Conservation (phyloP, 2,113 vertebrate genomes). For the Upupa epops region DNA sequence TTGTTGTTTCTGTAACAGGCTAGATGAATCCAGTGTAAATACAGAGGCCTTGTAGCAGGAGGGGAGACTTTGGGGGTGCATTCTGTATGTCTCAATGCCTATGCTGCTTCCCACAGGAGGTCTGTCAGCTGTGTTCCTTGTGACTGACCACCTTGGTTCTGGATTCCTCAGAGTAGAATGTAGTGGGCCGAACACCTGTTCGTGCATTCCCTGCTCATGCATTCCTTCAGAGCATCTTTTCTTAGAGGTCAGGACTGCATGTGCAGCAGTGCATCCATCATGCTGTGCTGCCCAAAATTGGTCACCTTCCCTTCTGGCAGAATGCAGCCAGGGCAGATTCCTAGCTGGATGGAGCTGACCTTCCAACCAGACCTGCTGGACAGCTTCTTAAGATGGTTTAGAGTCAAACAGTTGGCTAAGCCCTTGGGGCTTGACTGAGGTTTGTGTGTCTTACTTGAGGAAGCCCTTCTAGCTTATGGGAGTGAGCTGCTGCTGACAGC, state of each 20-base stretch:
- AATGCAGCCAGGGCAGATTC: constrained; percentile 53
- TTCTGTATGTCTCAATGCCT: background rate
- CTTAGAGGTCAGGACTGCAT: background rate
- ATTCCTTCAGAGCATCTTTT: background rate
- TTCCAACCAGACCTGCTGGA: constrained; percentile 34
- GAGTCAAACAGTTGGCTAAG: background rate
- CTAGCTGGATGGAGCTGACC: constrained; percentile 7
- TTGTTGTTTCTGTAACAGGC: background rate
- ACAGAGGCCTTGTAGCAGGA: background rate
- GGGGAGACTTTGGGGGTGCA: background rate
- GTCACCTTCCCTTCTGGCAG: background rate
- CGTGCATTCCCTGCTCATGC: background rate
- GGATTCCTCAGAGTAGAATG: background rate
- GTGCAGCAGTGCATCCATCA: background rate
- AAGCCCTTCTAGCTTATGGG: background rate
- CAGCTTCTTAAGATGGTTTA: constrained; percentile 3
- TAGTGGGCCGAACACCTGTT: background rate
- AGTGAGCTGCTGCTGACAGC: background rate
- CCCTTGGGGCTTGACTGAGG: background rate
- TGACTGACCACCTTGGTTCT: background rate
- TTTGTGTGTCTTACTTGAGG: background rate
- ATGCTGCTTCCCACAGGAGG: background rate
- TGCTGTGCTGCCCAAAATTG: background rate
- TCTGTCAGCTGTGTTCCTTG: background rate
- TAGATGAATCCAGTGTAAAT: background rate